Conservation (phyloP, 2,888 invertebrate genomes). For the Drosophila melanocephala region DNA sequence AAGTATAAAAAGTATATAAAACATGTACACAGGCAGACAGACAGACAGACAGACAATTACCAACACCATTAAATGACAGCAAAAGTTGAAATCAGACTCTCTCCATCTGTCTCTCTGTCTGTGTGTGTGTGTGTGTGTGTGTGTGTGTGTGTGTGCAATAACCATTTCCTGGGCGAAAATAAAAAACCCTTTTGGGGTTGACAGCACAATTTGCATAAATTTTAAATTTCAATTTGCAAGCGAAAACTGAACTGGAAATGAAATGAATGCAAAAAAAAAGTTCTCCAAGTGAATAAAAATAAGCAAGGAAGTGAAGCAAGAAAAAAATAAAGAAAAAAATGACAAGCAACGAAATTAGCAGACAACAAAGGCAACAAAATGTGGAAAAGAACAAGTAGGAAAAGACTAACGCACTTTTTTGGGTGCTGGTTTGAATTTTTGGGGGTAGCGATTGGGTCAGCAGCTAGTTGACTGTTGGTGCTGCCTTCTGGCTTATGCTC, state of each 20-base stretch:
- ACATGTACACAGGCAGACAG: neutral
- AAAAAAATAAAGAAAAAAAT: slow-evolving; percentile 13
- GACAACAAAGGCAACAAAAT: slow-evolving; percentile 66
- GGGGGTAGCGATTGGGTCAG: slow-evolving; percentile 32
- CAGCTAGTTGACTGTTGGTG: slow-evolving; percentile 25
- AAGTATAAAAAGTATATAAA: neutral
- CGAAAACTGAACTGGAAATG: slow-evolving; percentile 55
- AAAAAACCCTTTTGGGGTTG: slow-evolving; percentile 65
- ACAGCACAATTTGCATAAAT: slow-evolving; percentile 80
- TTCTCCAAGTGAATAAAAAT: slow-evolving; percentile 31
- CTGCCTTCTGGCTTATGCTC: slow-evolving; percentile 35
- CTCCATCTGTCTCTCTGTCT: neutral
- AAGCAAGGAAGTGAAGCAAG: slow-evolving; percentile 12
- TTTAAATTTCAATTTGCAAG: slow-evolving; percentile 80
- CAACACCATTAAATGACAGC: slow-evolving; percentile 67
- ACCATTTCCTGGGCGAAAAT: slow-evolving; percentile 60
- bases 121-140: neutral
- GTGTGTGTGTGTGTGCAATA: slow-evolving; percentile 51
- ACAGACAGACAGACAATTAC: slow-evolving; percentile 52
- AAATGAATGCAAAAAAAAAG: slow-evolving; percentile 46
- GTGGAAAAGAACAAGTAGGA: slow-evolving; percentile 1
- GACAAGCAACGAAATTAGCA: slow-evolving; percentile 68
- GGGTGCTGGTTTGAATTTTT: neutral
- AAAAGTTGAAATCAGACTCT: slow-evolving; percentile 43
- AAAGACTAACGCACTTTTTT: slow-evolving; percentile 51